phyloP scores from a whole-genome alignment of 2,797 vertebrate species.

The Siniperca undulata region DNA sequence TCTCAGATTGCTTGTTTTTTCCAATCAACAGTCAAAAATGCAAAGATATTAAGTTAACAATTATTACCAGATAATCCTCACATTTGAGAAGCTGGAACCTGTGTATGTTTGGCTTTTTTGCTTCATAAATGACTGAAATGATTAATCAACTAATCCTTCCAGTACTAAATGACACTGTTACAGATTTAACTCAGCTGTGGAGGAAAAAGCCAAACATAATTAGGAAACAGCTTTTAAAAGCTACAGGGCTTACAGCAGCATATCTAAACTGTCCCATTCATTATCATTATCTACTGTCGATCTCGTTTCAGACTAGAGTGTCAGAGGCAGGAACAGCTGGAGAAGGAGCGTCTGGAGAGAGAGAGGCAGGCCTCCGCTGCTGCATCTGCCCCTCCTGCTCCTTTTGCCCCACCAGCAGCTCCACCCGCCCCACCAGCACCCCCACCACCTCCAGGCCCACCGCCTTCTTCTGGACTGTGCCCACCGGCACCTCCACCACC shows the following conservation, averaged over 20 bases:
- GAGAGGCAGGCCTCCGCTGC: constrained; percentile 60
- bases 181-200: not conserved
- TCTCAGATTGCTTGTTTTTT: not conserved
- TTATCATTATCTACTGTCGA: not conserved
- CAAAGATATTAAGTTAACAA: not conserved
- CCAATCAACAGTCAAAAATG: not conserved
- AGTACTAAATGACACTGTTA: not conserved
- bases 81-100: not conserved
- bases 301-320: constrained; percentile 68
- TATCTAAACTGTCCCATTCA: not conserved
- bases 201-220: not conserved
- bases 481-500: constrained; percentile 76
- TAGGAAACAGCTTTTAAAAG: not conserved
- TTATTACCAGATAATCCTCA: not conserved
- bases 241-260: not conserved
- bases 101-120: not conserved
- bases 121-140: not conserved
- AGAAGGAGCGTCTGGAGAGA: constrained; percentile 59
- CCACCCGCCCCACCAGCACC: constrained; percentile 60
- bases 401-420: constrained; percentile 42
- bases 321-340: constrained; percentile 71
- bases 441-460: constrained; percentile 63
- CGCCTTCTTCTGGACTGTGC: constrained; percentile 61
- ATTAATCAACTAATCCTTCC: not conserved
- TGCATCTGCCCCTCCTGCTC: constrained; percentile 29